Base-by-base conservation (phyloP, 2,797 vertebrate genomes). In the Hylomyscus alleni region DNA sequence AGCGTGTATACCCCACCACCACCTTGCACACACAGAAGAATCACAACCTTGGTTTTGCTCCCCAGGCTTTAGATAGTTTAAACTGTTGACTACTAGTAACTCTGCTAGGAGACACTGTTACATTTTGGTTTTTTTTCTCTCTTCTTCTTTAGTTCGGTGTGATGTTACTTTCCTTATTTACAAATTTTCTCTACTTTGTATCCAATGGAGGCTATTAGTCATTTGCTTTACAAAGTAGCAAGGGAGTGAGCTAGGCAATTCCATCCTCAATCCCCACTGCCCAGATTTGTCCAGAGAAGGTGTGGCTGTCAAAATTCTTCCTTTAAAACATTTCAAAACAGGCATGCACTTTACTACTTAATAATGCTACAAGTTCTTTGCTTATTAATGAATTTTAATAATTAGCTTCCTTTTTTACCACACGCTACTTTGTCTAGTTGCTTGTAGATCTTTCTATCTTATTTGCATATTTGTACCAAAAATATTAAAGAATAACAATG, bases 191-290 rank as follows among this genome's bases (percentile, higher is more conserved):
- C 29, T 94, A n/a, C 11, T 56, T 65, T 69, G 4, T 83, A 96
- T 82, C 69, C 94, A 93, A 96, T 97, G 24, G 37, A 93, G 60
- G 60, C 6, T 67, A 34, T 95, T 89, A n/a, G 62, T 84, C 96
- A 37, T 97, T 97, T 97, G 84, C 86, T 96, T 97, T 96, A 97
- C 90, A 97, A 96, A 97, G 37, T 81, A 94, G n/a, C 13, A 90
- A 75, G 54, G 52, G 37, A 86, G 90, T n/a, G 31, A 69, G 44
- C 31, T 12, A 52, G n/a, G 37, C 65, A 72, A 54, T 89, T 84
- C 34, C 31, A 20, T 81, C 97, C 96, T 62, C 77, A 91, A 92
- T 95, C 75, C 73, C 76, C 7, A 0, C 26, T 19, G 22, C 12
- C 50, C 76, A 44, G n/a, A 52, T 19, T 52, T 40, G 93, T 95